Percentiles rank a stretch among this genome's conserved stretches.
phyloP scores from a whole-genome alignment of 2,113 vertebrate species.

The Oreocharis arfaki region DNA sequence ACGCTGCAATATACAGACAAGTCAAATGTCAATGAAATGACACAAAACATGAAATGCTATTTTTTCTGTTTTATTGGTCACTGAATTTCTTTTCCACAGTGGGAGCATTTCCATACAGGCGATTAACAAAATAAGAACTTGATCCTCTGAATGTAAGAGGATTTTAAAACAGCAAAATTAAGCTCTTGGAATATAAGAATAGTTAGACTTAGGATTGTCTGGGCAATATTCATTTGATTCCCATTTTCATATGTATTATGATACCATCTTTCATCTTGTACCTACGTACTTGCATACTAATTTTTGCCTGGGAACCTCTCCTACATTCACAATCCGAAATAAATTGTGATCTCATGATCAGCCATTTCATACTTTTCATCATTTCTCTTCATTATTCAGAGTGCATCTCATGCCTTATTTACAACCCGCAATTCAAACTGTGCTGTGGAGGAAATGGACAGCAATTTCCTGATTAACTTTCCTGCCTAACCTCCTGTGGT shows the following conservation, averaged over 20 bases:
- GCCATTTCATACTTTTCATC: constrained; percentile 14
- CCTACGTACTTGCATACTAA: constrained; percentile 21
- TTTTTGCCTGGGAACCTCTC: constrained; percentile 28
- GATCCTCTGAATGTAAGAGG: constrained; percentile 36
- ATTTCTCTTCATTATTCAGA: constrained; percentile 40
- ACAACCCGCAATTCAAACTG: neutral
- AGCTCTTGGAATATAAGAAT: constrained; percentile 20
- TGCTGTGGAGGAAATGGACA: constrained; percentile 8
- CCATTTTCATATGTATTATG: constrained; percentile 33
- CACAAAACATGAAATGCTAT: neutral
- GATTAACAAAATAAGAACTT: constrained; percentile 24
- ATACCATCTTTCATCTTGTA: constrained; percentile 38
- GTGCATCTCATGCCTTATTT: constrained; percentile 7
- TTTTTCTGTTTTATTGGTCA: constrained; percentile 35
- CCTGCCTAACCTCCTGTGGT: neutral
- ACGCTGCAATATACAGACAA: neutral
- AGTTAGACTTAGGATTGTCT: constrained; percentile 6
- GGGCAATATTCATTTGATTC: constrained; percentile 22
- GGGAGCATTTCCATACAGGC: neutral
- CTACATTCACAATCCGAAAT: constrained; percentile 22
- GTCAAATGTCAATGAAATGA: neutral
- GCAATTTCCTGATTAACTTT: constrained; percentile 50
- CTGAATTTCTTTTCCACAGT: neutral
- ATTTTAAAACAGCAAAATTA: constrained; percentile 16
- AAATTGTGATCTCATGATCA: constrained; percentile 33